Evolutionary conservation across 2,888 invertebrate species (phyloP).

Genomic region (Digitonthophagus gazella): DNA sequence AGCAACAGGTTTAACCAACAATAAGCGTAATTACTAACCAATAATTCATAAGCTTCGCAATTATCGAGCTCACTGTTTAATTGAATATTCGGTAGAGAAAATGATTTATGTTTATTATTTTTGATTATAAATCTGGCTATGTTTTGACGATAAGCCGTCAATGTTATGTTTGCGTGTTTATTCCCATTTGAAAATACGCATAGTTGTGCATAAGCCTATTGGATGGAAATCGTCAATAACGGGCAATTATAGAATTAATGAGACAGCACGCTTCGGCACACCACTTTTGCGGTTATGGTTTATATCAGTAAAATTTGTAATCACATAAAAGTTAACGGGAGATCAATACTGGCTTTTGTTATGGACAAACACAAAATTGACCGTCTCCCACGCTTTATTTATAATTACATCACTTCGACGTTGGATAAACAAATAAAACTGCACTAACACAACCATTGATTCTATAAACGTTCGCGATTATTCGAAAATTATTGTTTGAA

Average conservation of each 20-base stretch:
- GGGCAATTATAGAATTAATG: not conserved
- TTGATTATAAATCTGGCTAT: not conserved
- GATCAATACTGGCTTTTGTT: not conserved
- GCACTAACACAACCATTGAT: not conserved
- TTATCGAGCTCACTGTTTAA: not conserved
- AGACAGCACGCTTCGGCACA: not conserved
- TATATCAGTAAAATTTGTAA: not conserved
- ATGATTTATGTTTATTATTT: not conserved
- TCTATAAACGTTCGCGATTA: no score
- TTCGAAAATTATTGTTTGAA: no score
- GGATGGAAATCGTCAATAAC: not conserved
- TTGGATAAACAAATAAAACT: not conserved
- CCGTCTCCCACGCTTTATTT: not conserved
- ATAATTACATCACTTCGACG: not conserved
- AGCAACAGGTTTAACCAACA: not conserved
- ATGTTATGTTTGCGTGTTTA: not conserved
- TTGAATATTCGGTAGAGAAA: not conserved
- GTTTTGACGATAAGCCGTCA: not conserved
- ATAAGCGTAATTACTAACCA: not conserved
- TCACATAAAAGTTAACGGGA: not conserved
- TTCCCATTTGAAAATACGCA: not conserved
- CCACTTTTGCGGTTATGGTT: not conserved
- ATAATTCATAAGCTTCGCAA: not conserved
- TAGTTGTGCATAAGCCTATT: not conserved
- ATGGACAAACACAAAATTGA: not conserved